These are phyloP conservation scores for Mus pahari DNA, from an alignment of 2,113 vertebrate genomes.

Conservation along the genomic window DNA sequence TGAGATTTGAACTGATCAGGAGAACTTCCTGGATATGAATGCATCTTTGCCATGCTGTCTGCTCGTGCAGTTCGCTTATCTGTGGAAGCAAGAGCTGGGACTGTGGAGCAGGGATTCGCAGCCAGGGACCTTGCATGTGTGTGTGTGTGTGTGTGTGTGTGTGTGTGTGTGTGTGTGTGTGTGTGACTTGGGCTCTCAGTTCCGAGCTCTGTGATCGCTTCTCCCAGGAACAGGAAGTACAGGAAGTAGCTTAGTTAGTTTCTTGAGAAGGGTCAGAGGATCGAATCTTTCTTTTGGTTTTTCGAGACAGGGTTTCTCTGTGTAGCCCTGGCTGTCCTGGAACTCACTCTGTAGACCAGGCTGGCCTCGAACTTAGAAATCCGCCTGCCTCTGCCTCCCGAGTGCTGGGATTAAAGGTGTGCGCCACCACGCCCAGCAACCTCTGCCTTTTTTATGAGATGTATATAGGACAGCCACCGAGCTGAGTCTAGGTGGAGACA, in stretches of 20 bases:
- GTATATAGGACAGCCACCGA: not conserved
- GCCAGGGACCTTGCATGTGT: not conserved
- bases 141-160: too few species aligned
- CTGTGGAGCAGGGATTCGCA: not conserved
- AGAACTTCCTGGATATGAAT: not conserved
- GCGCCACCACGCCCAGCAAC: too few species aligned
- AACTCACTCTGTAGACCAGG: too few species aligned
- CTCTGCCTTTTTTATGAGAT: too few species aligned
- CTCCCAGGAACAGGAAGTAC: not conserved
- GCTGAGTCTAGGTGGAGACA: not conserved
- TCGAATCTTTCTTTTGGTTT: too few species aligned
- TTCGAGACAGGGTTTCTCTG: too few species aligned
- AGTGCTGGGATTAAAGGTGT: too few species aligned
- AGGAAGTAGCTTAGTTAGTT: not conserved
- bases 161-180: too few species aligned
- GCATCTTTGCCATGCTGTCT: not conserved
- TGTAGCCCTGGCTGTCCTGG: too few species aligned
- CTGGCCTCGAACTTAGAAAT: too few species aligned
- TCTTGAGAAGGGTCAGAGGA: not conserved
- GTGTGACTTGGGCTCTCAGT: not conserved
- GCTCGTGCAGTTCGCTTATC: not conserved
- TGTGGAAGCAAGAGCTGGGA: not conserved
- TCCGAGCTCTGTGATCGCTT: not conserved
- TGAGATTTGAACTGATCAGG: not conserved
- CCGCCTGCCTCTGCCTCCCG: too few species aligned